Evolutionary conservation across 2,797 vertebrate species (phyloP), one percentile per base, ranked within the genome.

Genomic region (Sebastes steindachneri): DNA sequence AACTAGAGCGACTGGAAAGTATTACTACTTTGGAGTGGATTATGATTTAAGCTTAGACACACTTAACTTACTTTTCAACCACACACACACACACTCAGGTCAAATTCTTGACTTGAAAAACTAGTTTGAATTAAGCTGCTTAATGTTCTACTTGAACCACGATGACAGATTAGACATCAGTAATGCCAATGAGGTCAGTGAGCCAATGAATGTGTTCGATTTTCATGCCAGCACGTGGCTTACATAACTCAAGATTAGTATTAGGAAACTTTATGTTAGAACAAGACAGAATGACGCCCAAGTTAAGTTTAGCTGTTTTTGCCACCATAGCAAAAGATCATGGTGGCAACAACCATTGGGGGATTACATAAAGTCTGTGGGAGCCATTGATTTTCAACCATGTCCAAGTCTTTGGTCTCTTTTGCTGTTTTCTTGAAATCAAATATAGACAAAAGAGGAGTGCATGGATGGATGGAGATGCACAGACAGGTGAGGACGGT

Each of bases 21-120:
- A 69, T 65, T 79, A 86, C 25, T 68, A 21, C 51, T 75, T 60
- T n/a, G 31, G 54, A 75, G 21, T 54, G 77, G 84, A 86, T 86
- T 89, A 88, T n/a, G 41, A 23, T 26, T 69, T 28, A 73, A 37
- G 57, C 64, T 70, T 45, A 77, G 66, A 58, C 48, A 53, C 67
- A 75, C 68, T 80, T 73, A 77, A 68, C 45, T 71, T 81, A 26
- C 62, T 79, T 82, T 77, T 67, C 23, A 62, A 76, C 68, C 21
- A 76, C 26, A 76, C 26, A 33, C 26, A 33, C 73, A 77, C 37
- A 74, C 55, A 64, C 68, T 67, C 58, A 35, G 64, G 65, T 82
- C 69, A 81, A 55, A 67, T 53, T 84, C 57, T 80, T 75, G 23
- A 23, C 21, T 58, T 45, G 31, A 65, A 58, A 53, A 64, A 57